phyloP scores from a whole-genome alignment of 1,140 invertebrate genomes.

The Pseudomyrmex cubaensis region DNA sequence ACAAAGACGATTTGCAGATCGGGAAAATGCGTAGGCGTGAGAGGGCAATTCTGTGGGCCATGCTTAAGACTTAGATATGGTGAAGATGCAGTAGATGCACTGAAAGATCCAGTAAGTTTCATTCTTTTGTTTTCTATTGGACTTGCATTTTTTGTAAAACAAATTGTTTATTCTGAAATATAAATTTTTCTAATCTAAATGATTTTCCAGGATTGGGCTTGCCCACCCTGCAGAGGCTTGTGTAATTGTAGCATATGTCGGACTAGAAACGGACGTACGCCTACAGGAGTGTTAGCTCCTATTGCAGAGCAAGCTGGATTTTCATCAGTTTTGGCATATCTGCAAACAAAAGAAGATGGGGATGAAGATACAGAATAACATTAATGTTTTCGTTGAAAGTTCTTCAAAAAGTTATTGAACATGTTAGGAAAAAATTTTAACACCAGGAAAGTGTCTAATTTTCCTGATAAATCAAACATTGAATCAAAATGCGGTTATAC shows the following conservation, averaged over 20 bases:
- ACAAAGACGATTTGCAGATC: conserved; percentile 84
- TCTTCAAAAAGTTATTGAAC: too few species aligned
- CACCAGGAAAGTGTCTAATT: too few species aligned
- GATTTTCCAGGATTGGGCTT: conserved; percentile 80
- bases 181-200: neutral
- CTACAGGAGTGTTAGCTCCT: conserved; percentile 83
- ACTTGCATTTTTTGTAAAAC: neutral
- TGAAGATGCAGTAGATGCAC: conserved; percentile 80
- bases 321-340: conserved; percentile 76
- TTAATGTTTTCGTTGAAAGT: too few species aligned
- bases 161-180: neutral
- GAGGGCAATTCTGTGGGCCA: conserved; percentile 85
- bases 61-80: conserved; percentile 84
- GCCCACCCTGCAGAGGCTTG: conserved; percentile 83
- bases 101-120: conserved; percentile 81
- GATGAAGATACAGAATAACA: conserved; percentile 15
- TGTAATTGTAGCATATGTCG: conserved; percentile 86
- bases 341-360: conserved; percentile 61
- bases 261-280: conserved; percentile 80
- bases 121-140: neutral
- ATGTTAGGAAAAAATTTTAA: too few species aligned
- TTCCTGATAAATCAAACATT: too few species aligned
- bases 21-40: conserved; percentile 80
- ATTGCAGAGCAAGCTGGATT: conserved; percentile 78
- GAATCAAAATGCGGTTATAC: too few species aligned